Conservation (phyloP, 2,888 invertebrate genomes). For the Bembecia ichneumoniformis region DNA sequence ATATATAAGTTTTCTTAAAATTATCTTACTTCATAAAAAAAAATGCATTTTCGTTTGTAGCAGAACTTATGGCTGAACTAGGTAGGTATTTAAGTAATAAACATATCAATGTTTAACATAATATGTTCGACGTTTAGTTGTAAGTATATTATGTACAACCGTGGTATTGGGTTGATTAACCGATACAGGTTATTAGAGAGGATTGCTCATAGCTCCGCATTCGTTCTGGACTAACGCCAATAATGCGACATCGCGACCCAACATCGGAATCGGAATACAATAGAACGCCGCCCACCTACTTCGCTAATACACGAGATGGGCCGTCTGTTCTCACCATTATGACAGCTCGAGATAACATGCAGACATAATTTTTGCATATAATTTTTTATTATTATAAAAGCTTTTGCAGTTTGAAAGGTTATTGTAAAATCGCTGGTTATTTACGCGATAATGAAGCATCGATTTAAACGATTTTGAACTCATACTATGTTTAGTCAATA, state of each 20-base stretch:
- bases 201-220: slow-evolving; percentile 56
- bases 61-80: too few species aligned
- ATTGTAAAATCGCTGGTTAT: too few species aligned
- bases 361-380: too few species aligned
- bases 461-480: too few species aligned
- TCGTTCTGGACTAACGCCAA: slow-evolving; percentile 55
- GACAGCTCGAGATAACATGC: neutral
- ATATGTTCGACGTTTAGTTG: neutral
- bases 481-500: too few species aligned
- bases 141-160: neutral
- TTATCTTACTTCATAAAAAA: too few species aligned
- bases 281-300: slow-evolving; percentile 39
- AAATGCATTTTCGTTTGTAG: too few species aligned
- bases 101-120: neutral
- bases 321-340: neutral
- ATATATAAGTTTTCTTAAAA: too few species aligned
- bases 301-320: slow-evolving; percentile 7
- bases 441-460: too few species aligned
- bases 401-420: too few species aligned
- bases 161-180: slow-evolving; percentile 59
- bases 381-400: too few species aligned
- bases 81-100: too few species aligned
- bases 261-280: slow-evolving; percentile 23
- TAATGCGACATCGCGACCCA: slow-evolving; percentile 22
- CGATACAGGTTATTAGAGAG: slow-evolving; percentile 56